phyloP scores from a whole-genome alignment of 2,113 vertebrate genomes.

The Microtus montanus region DNA sequence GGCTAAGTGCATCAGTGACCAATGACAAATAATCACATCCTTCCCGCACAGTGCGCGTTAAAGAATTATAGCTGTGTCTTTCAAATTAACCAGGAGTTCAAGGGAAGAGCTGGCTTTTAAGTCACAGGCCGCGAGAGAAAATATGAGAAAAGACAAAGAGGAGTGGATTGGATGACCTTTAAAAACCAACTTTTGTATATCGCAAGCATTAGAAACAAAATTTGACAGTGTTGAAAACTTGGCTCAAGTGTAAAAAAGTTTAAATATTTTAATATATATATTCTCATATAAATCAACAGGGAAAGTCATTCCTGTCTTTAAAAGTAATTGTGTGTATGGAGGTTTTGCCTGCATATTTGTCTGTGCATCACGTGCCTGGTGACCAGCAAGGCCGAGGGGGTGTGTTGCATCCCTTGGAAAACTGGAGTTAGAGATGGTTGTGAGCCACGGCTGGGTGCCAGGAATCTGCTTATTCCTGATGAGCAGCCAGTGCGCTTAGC shows the following conservation, averaged over 20 bases:
- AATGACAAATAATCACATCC: not conserved
- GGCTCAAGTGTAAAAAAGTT: not conserved
- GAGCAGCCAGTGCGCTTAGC: not conserved
- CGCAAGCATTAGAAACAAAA: not conserved
- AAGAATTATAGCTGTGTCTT: not conserved
- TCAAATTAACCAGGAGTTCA: not conserved
- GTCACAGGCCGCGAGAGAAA: not conserved
- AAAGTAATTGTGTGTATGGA: not conserved
- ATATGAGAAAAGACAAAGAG: not conserved
- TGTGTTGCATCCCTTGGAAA: not conserved
- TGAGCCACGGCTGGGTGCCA: not conserved
- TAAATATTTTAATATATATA: not conserved
- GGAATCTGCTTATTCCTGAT: not conserved
- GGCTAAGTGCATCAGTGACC: not conserved
- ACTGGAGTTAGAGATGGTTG: not conserved
- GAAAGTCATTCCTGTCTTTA: not conserved
- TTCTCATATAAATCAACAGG: not conserved
- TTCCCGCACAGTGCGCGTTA: not conserved
- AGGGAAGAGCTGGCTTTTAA: not conserved
- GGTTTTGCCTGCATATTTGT: not conserved
- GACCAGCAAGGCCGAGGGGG: not conserved
- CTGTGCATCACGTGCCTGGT: not conserved
- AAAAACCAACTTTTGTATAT: not conserved
- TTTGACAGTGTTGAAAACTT: not conserved
- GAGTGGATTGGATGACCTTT: not conserved